A percentile compares a stretch with the other conserved stretches of the same genome.
These are phyloP conservation scores for Muscicapa comitata DNA, from an alignment of 2,797 vertebrate species.

Conservation along the genomic window DNA sequence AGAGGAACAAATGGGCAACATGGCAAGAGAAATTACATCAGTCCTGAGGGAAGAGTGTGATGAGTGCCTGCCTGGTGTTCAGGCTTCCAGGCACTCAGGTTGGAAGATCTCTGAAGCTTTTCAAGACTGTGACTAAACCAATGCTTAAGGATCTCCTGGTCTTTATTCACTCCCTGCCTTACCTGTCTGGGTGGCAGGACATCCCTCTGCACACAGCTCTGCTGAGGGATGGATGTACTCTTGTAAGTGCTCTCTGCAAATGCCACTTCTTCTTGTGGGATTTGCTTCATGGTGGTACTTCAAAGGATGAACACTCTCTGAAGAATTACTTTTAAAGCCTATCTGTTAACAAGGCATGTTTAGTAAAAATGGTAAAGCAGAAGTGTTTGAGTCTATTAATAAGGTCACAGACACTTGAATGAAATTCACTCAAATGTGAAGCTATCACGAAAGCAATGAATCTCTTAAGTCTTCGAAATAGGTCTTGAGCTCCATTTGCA, in stretches of 20 bases:
- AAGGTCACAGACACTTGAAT: background rate
- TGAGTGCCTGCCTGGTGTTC: background rate
- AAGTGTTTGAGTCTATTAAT: conserved; percentile 15
- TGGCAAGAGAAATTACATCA: background rate
- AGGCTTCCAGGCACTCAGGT: background rate
- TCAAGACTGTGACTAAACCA: background rate
- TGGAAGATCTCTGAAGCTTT: background rate
- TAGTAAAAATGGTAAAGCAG: background rate
- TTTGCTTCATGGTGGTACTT: background rate
- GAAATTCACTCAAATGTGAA: background rate
- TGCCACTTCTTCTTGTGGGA: background rate
- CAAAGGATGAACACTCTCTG: background rate
- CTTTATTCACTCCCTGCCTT: background rate
- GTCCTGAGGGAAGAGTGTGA: background rate
- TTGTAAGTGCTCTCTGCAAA: background rate
- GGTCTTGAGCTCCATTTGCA: conserved; percentile 22
- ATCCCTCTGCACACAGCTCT: background rate
- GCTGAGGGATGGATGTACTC: background rate
- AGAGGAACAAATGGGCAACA: background rate
- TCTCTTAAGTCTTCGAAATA: conserved; percentile 26
- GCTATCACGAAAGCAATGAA: background rate
- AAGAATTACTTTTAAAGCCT: background rate
- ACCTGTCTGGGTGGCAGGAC: background rate
- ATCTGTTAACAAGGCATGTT: background rate
- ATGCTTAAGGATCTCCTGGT: background rate